A percentile compares a stretch with the other conserved stretches of the same genome.
Conservation (phyloP, 2,888 invertebrate genomes). For the Sipunculus nudus region DNA sequence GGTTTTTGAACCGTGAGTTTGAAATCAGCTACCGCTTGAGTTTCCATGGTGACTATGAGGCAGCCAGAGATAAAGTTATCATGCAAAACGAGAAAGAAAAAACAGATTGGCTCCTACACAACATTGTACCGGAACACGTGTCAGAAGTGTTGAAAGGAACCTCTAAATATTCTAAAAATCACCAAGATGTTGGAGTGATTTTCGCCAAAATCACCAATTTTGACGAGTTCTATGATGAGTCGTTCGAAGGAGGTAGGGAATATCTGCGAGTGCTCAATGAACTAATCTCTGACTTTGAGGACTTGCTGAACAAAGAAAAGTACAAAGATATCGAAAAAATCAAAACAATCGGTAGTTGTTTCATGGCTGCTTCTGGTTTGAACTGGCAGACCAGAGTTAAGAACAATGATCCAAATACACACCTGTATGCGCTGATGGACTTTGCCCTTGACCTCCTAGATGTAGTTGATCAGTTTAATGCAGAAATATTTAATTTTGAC, state of each 20-base stretch:
- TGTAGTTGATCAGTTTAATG: constrained; percentile 62
- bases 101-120: constrained; percentile 94
- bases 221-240: constrained; percentile 97
- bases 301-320: constrained; percentile 82
- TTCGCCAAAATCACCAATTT: constrained; percentile 98
- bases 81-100: constrained; percentile 94
- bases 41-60: constrained; percentile 91
- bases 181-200: constrained; percentile 89
- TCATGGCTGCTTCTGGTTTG: constrained; percentile 96
- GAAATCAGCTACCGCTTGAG: constrained; percentile 89
- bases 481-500: constrained; percentile 66
- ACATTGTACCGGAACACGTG: constrained; percentile 95
- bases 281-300: constrained; percentile 95
- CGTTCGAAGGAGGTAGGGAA: constrained; percentile 93
- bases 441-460: constrained; percentile 90
- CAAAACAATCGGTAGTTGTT: constrained; percentile 93
- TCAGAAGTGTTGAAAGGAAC: constrained; percentile 88
- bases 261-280: constrained; percentile 95
- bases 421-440: constrained; percentile 88
- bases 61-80: constrained; percentile 85
- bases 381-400: constrained; percentile 81
- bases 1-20: constrained; percentile 93
- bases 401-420: constrained; percentile 78
- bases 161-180: constrained; percentile 90
- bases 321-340: constrained; percentile 94